phyloP scores from a whole-genome alignment of 2,113 vertebrate genomes.

The Uria lomvia region DNA sequence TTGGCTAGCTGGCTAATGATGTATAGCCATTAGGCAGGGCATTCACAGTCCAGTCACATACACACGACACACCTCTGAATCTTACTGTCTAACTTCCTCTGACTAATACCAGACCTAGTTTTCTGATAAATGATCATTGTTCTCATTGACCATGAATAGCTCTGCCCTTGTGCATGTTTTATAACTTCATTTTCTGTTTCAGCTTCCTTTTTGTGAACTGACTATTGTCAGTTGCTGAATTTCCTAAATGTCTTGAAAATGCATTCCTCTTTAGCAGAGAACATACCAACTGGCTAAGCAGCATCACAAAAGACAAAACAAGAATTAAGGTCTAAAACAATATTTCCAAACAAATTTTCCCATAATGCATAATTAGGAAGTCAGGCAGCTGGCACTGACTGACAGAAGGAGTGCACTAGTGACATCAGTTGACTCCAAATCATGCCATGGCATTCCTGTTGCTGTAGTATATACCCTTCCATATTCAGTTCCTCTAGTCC shows the following conservation, averaged over 20 bases:
- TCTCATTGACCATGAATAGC: neutral
- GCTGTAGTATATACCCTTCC: neutral
- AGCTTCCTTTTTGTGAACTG: neutral
- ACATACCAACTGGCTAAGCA: neutral
- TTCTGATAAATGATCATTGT: neutral
- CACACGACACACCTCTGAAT: neutral
- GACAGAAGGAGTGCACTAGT: neutral
- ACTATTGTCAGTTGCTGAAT: neutral
- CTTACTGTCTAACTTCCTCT: neutral
- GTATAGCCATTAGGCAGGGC: neutral
- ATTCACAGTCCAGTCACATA: neutral
- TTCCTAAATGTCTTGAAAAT: neutral
- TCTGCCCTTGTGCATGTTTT: neutral
- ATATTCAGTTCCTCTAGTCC: neutral
- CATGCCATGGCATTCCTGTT: fast-evolving
- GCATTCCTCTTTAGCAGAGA: neutral
- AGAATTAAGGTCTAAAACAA: neutral
- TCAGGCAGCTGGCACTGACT: neutral
- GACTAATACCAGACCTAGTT: neutral
- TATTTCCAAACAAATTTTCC: neutral
- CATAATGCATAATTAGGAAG: neutral
- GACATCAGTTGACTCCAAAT: neutral
- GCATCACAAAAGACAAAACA: neutral
- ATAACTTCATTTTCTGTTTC: neutral
- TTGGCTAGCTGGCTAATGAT: neutral